Base-by-base conservation (phyloP, 1,140 invertebrate species). In the Heliothis subflexa region DNA sequence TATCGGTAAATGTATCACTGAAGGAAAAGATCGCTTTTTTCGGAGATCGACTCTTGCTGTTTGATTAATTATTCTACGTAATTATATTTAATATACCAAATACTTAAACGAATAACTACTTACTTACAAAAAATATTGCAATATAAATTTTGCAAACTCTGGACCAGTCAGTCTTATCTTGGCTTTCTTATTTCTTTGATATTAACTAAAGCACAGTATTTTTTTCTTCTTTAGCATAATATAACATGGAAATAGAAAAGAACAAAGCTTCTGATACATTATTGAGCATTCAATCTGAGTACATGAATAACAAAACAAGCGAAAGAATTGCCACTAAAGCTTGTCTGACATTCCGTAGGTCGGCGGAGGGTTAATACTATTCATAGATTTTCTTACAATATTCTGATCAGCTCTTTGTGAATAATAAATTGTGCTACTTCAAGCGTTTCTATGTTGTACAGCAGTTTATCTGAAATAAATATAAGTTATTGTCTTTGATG, bases 311-410 rank as follows among this genome's bases (percentile, higher is more conserved):
- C 21, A 61, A 45, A 74, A 47, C 33, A 49, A 14, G 0, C 45
- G 10, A 59, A 33, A 72, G 70, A 61, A 61, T 74, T 47, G 18
- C 40, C 28, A 74, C 3, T n/a, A n/a, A 70, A 52, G 66, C 66
- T 21, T 52, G 16, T 50, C 50, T 61, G 40, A 74, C 25, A 49
- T 59, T 28, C 71, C 33, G 11, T 61, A 50, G 71, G 71, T 74
- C 71, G 55, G 49, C 1, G 55, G 55, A 74, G 33, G 54, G 54
- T 74, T 59, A 52, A 52, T 61, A 61, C 16, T 74, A 74, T 74
- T 74, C 71, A 59, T 74, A 61, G 71, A 50, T 74, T 47, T 40
- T 74, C 55, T 61, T 74, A 49, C 40, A 45, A 45, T 61, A 71
- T 71, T 71, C 68, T 28, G 50, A 52, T 25, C 66, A 68, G 45